These are phyloP conservation scores for Misgurnus mizolepis DNA, from an alignment of 2,113 vertebrate species.

Conservation along the genomic window DNA sequence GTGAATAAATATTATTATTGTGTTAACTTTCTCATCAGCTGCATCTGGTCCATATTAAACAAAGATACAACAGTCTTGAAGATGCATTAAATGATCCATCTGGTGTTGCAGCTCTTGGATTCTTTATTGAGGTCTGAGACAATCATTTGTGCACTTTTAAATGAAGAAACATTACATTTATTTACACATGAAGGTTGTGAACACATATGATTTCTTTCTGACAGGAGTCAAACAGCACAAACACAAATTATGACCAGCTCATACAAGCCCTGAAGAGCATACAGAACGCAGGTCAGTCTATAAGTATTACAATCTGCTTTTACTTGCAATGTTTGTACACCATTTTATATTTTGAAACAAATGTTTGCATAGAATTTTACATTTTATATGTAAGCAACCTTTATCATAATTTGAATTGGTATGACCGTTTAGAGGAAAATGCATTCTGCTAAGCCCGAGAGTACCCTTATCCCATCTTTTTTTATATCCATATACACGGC, in stretches of 20 bases:
- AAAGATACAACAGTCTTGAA: constrained; percentile 26
- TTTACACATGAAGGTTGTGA: background rate
- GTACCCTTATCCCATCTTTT: too few relatives aligned
- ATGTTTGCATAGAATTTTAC: too few relatives aligned
- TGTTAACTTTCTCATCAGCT: constrained; percentile 68
- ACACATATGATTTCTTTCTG: constrained; percentile 25
- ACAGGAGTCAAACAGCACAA: constrained; percentile 68
- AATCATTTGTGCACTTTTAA: background rate
- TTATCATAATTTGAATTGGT: too few relatives aligned
- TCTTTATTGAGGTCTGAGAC: constrained; percentile 81
- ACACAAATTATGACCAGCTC: constrained; percentile 70
- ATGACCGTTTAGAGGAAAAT: too few relatives aligned
- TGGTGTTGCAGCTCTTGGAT: constrained; percentile 84
- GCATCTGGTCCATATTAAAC: constrained; percentile 87
- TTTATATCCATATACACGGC: too few relatives aligned
- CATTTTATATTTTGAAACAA: too few relatives aligned
- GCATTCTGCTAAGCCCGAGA: too few relatives aligned
- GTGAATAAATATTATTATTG: background rate
- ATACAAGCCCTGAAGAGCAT: constrained; percentile 61
- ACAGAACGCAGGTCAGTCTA: constrained; percentile 54
- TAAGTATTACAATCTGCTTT: too few relatives aligned
- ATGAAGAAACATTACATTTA: background rate
- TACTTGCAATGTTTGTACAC: too few relatives aligned
- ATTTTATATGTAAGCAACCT: too few relatives aligned
- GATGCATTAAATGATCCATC: constrained; percentile 60